Conservation (phyloP, 2,797 vertebrate genomes). For the Hippocampus kuda region DNA sequence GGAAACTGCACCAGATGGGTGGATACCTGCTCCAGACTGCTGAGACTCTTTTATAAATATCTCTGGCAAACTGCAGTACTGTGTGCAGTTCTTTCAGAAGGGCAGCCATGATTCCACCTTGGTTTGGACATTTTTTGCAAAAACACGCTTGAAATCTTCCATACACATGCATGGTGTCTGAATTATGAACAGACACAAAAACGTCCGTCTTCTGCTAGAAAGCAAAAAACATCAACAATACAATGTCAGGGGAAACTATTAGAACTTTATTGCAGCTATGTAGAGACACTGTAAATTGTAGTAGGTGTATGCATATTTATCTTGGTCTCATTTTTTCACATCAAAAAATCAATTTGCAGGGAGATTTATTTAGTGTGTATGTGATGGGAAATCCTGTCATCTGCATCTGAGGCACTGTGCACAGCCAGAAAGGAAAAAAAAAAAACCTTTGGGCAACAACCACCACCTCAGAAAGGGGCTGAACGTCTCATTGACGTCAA, state of each 20-base stretch:
- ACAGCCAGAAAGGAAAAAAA: conserved; percentile 7
- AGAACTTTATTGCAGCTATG: too few relatives aligned
- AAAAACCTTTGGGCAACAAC: conserved; percentile 8
- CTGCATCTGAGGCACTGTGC: conserved; percentile 15
- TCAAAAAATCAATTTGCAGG: too few relatives aligned
- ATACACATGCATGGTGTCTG: neutral
- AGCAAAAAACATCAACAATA: too few relatives aligned
- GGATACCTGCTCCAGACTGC: conserved; percentile 35
- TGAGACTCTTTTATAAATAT: conserved; percentile 19
- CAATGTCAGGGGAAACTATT: too few relatives aligned
- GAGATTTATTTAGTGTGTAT: neutral
- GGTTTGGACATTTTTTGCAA: neutral
- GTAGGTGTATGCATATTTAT: too few relatives aligned
- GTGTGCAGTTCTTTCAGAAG: conserved; percentile 11
- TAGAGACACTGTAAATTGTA: too few relatives aligned
- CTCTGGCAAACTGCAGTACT: conserved; percentile 24
- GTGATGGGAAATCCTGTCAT: neutral
- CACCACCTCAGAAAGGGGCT: conserved; percentile 7
- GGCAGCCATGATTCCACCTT: neutral
- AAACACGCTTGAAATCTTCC: neutral
- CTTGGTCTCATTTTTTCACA: too few relatives aligned
- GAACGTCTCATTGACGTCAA: conserved; percentile 19
- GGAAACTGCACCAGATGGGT: conserved; percentile 39
- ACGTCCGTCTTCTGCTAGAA: neutral
- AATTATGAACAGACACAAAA: too few relatives aligned